A percentile compares a stretch with the other conserved stretches of the same genome.
Evolutionary conservation across 2,113 vertebrate species (phyloP).

Genomic region (Aleadryas rufinucha): DNA sequence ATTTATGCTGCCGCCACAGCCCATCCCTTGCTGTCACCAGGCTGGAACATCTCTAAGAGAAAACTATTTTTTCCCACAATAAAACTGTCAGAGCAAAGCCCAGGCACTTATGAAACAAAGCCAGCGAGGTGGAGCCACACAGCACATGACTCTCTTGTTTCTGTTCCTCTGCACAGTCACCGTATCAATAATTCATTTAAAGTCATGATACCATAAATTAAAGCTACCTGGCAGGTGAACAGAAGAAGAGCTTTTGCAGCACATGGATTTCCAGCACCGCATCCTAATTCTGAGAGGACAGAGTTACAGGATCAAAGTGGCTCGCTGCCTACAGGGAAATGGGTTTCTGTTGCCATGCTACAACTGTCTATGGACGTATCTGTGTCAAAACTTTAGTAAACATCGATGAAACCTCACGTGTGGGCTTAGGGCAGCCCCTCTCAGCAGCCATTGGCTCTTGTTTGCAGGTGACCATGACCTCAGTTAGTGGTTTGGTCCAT

Average conservation of each 20-base stretch:
- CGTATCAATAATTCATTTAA: conserved; percentile 34
- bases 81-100: neutral
- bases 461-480: neutral
- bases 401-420: neutral
- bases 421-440: neutral
- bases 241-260: neutral
- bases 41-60: neutral
- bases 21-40: neutral
- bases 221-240: neutral
- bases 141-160: neutral
- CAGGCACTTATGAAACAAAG: conserved; percentile 19
- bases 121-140: neutral
- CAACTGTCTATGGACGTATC: neutral
- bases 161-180: neutral
- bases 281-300: neutral
- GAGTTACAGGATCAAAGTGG: neutral
- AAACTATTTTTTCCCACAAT: neutral
- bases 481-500: neutral
- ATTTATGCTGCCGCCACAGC: neutral
- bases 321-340: neutral
- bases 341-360: neutral
- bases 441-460: neutral
- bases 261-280: neutral
- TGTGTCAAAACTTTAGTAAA: neutral
- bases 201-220: neutral